Base-by-base conservation (phyloP, 2,888 invertebrate genomes). In the Lomographa bimaculata region DNA sequence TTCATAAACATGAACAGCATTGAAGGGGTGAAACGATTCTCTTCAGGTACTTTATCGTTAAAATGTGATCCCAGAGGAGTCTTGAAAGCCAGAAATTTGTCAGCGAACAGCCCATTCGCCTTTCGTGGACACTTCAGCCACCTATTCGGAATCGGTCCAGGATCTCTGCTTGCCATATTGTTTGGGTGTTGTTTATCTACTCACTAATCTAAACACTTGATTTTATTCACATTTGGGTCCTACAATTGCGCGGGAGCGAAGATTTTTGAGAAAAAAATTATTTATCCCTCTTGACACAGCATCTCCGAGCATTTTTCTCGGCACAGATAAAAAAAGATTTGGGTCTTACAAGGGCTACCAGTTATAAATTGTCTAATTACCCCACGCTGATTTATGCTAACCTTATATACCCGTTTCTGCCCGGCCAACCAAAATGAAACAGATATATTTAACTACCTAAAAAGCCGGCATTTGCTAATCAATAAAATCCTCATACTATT, bases 41-140 rank as follows among this genome's bases (percentile, higher is more conserved):
- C 93, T 50, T 94, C 93, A 1, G 97, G 94, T 46, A 99, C 95
- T 87, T 96, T 93, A 27, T 92, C 92, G 75, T 98, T 94, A 74
- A 95, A 99, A 35, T 92, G 91, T 4, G 90, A 83, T 58, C 94
- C 95, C 1, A 99, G 89, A 0, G 99, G 99, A 1, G 99, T 98
- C 82, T 98, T 98, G 76, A 98, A 96, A 2, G 97, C 97, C 42
- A 99, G 82, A 77, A 99, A 99, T 69, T 96, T 95, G 30, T 93
- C 92, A 21, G 92, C 92, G 38, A 97, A 92, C 29, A 96, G 79
- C 27, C 85, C 90, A 14, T 90, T 85, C 10, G 96, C 92, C 79
- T 96, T 97, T 56, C 96, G 91, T 32, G 97, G 97, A 74, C 97
- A 97, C 50, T 94, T 91, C 7, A 97, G 85, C 97, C 97, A 97